These are phyloP conservation scores for Phainopepla nitens DNA, from an alignment of 2,113 vertebrate species.

Conservation along the genomic window DNA sequence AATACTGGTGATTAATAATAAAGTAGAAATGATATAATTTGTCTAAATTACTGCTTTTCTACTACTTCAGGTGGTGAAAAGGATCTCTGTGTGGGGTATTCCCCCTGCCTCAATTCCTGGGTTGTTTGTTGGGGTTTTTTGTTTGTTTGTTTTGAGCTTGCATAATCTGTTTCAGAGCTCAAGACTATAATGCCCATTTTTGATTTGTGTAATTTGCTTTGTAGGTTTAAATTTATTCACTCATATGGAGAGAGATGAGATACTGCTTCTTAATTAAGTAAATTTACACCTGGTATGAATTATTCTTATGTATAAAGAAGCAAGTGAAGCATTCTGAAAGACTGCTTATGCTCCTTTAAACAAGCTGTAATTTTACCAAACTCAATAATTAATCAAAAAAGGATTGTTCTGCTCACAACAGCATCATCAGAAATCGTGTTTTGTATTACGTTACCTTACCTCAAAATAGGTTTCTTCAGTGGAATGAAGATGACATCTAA, in stretches of 20 bases:
- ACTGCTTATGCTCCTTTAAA: slow-evolving; percentile 23
- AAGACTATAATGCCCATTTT: neutral
- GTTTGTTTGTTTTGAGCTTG: neutral
- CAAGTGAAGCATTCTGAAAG: slow-evolving; percentile 36
- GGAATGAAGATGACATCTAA: neutral
- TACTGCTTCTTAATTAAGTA: slow-evolving; percentile 18
- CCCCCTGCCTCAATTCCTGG: accelerated
- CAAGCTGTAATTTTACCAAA: slow-evolving; percentile 30
- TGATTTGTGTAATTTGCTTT: neutral
- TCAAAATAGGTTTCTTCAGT: neutral
- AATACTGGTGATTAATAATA: neutral
- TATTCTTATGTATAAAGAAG: slow-evolving; percentile 2
- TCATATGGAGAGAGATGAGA: neutral
- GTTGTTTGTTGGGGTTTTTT: neutral
- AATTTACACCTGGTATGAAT: slow-evolving; percentile 36
- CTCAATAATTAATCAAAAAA: slow-evolving; percentile 48
- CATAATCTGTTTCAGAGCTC: neutral
- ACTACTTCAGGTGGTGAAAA: neutral
- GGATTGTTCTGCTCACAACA: neutral
- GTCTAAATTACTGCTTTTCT: neutral
- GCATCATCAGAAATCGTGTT: neutral
- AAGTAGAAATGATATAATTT: neutral
- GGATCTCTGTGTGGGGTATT: neutral
- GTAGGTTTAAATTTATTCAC: neutral
- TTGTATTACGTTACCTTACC: neutral